Evolutionary conservation across 2,888 invertebrate genomes (phyloP), one percentile per base, ranked within the genome.

Genomic region (Pterobdella sp.): DNA sequence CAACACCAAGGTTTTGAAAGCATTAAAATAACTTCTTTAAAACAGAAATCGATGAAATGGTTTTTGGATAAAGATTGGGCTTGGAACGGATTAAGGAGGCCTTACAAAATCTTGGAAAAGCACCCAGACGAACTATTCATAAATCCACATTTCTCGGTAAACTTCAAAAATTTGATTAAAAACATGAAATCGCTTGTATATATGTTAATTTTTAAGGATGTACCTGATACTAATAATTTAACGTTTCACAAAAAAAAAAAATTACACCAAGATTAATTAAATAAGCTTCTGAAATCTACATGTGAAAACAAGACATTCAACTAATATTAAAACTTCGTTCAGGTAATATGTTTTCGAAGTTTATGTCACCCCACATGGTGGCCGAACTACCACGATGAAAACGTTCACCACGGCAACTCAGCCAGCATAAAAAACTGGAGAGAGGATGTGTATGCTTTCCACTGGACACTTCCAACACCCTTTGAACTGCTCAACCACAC

Each of bases 401-500:
- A 76, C 63, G 70, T 77, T 68, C 76, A 78, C 65, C 80, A 79
- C 70, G 75, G 77, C 35, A 76, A 78, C 36, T 77, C 78, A 1
- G 78, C 78, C 72, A 78, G 75, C 74, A 76, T 78, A 3, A 73
- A 71, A 35, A 77, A 81, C 77, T 82, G 82, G 82, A 69, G 75
- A 32, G 78, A 72, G 26, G 81, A 81, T 32, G 78, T 77, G 22
- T 81, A 80, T 69, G 77, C 81, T n/a, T 79, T 81, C 69, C 82
- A 82, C 76, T 81, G 80, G 76, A 81, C 82, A 1, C 76, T 78
- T 52, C 82, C 82, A 0, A 81, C 81, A 37, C 82, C 82, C 0
- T 76, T 76, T 0, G 81, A 81, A 72, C 78, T 79, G 3, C 74
- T 73, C 18, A 80, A 77, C 70, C 77, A 79, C 64, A 72, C 72